Evolutionary conservation across 1,140 invertebrate species (phyloP), one percentile per base, ranked within the genome.

Genomic region (Aphelinus atriplicis): DNA sequence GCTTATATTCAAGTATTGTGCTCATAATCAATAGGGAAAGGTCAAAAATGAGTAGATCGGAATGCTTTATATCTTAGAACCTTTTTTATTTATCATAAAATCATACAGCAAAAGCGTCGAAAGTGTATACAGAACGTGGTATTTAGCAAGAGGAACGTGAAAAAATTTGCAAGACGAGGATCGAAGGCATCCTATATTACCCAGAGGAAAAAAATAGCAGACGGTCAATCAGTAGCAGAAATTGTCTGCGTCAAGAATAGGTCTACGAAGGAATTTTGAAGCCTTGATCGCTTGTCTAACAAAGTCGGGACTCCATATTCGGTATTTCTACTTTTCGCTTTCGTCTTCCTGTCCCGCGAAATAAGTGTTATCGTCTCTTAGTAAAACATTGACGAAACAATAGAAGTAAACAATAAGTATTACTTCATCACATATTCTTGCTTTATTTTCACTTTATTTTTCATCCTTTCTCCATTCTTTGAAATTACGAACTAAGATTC

Each of bases 1-100:
- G 26, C 0, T 26, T 26, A 26, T 0, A 26, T 26, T 26, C 26
- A 26, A 26, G 26, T 26, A 26, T 26, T 26, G 26, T 26, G 26
- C 26, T 26, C 26, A 26, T 26, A 26, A 26, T 26, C 26, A 26
- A 26, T 26, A 26, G 26, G 26, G 26, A 26, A 26, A 26, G 26
- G 26, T 26, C 26, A 26, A 26, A 26, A 26, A 26, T 26, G 26
- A 26, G 26, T 26, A 26, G 26, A 26, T 26, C 26, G 26, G 26
- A 26, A 26, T 26, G 26, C 26, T 26, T 26, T 26, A 0, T 65
- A 70, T 70, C 67, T 70, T 75, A 64, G 47, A 75, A 57, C 81
- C 71, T 81, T 81, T 81, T 82, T 83, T 26, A 80, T 80, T 83
- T 78, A 71, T 78, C 74, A 77, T 78, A 83, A 83, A 83, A 82